Conservation (phyloP, 2,113 vertebrate species). For the Probosciger aterrimus region DNA sequence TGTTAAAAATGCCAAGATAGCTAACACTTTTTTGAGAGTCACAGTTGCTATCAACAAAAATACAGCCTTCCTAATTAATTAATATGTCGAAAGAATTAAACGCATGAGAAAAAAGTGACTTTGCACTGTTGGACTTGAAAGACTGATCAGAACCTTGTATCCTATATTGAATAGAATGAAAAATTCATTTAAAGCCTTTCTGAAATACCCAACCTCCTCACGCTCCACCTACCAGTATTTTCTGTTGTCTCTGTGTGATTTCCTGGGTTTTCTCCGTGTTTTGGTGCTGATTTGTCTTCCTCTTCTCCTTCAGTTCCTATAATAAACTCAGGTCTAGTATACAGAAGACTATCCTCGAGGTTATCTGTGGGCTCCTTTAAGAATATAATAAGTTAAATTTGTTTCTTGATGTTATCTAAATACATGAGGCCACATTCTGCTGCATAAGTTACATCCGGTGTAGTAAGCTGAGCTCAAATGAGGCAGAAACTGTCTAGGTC, state of each 20-base stretch:
- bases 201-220: background rate
- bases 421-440: background rate
- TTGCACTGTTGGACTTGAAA: background rate
- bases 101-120: background rate
- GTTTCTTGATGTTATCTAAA: background rate
- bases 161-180: background rate
- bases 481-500: background rate
- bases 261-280: conserved; percentile 82
- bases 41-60: background rate
- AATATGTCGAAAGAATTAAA: background rate
- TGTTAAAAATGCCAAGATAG: background rate
- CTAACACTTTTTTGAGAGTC: background rate
- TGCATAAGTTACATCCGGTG: background rate
- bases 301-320: conserved; percentile 83
- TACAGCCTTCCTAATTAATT: background rate
- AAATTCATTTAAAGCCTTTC: background rate
- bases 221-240: conserved; percentile 77
- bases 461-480: background rate
- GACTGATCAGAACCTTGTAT: background rate
- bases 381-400: conserved; percentile 23
- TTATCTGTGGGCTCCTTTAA: conserved; percentile 91
- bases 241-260: conserved; percentile 72
- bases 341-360: conserved; percentile 92
- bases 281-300: conserved; percentile 75
- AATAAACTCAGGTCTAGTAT: conserved; percentile 83